Conservation (phyloP, 2,888 invertebrate species). For the Nipponacmea schrenckii region DNA sequence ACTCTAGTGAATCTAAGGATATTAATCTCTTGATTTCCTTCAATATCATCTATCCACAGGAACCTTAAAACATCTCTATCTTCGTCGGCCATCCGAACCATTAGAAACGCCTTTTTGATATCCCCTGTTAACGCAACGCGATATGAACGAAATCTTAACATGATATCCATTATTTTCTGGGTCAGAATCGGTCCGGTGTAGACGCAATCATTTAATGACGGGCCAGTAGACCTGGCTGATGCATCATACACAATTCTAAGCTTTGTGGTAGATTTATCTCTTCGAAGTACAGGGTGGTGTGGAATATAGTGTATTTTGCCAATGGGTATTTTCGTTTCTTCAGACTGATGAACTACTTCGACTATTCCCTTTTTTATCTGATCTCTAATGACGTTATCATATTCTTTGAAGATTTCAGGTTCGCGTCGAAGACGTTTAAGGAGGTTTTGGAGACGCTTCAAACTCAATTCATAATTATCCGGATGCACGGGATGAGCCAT, state of each 20-base stretch:
- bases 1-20: not conserved
- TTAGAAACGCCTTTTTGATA: no score
- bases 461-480: not conserved
- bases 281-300: not conserved
- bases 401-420: not conserved
- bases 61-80: not conserved
- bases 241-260: not conserved
- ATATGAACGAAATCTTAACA: not conserved
- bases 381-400: not conserved
- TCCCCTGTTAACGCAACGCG: not conserved
- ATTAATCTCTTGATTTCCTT: not conserved
- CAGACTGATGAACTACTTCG: not conserved
- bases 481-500: not conserved
- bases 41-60: not conserved
- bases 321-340: not conserved
- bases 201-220: not conserved
- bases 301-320: not conserved
- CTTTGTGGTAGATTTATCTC: not conserved
- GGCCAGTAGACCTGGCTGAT: not conserved
- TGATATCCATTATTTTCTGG: not conserved
- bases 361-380: not conserved
- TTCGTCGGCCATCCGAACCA: not conserved
- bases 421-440: not conserved
- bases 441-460: not conserved
- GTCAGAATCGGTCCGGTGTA: not conserved